Percentiles rank a stretch among this genome's conserved stretches.
These are phyloP conservation scores for Phataginus tetradactyla DNA, from an alignment of 2,797 vertebrate species.

Conservation along the genomic window DNA sequence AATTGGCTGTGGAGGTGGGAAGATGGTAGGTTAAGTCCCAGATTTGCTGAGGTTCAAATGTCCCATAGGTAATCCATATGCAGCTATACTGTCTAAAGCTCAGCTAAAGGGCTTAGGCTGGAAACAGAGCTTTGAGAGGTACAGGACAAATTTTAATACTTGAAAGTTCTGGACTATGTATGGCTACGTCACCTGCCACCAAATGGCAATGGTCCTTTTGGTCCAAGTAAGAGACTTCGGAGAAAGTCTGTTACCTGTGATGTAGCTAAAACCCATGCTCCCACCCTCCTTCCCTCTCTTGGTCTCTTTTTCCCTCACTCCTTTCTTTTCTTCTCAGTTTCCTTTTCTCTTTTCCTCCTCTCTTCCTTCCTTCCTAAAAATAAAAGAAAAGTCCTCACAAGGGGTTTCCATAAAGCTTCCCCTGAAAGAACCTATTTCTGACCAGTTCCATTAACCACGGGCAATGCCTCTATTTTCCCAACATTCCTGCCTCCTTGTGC, in stretches of 20 bases:
- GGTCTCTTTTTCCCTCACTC: not conserved
- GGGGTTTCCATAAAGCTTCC: not conserved
- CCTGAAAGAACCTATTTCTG: not conserved
- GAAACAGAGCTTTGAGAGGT: not conserved
- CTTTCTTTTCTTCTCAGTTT: not conserved
- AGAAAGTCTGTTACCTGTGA: not conserved
- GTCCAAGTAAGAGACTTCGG: not conserved
- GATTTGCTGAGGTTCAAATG: not conserved
- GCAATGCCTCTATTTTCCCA: not conserved
- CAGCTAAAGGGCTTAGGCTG: not conserved
- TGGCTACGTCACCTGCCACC: not conserved
- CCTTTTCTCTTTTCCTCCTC: not conserved
- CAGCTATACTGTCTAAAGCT: not conserved
- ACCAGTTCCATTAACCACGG: not conserved
- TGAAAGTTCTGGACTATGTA: not conserved
- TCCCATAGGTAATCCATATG: not conserved
- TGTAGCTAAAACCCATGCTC: not conserved
- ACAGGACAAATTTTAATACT: not conserved
- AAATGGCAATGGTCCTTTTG: not conserved
- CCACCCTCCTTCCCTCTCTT: not conserved
- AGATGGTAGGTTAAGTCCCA: not conserved
- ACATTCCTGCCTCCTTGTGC: not conserved
- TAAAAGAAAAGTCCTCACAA: not conserved
- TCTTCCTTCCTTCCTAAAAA: not conserved
- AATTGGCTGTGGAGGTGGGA: fast-evolving